phyloP scores from a whole-genome alignment of 1,140 invertebrate species.

The honey bee (Apis mellifera) region DNA sequence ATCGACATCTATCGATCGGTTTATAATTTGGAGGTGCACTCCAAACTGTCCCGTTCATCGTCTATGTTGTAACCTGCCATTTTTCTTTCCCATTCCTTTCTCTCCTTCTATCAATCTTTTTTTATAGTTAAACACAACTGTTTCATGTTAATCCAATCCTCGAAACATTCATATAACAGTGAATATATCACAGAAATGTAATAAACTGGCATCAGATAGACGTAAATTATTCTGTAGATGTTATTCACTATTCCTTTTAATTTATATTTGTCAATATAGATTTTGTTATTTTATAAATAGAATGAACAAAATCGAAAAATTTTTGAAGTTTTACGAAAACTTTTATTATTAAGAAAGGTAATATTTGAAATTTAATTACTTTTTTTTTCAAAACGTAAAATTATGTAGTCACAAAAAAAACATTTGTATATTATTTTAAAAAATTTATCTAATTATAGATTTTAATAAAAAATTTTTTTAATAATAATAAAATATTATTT shows the following conservation, averaged over 20 bases:
- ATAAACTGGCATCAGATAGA: neutral
- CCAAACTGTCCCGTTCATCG: neutral
- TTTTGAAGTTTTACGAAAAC: no score
- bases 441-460: no score
- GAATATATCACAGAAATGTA: neutral
- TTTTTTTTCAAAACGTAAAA: no score
- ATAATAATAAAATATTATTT: no score
- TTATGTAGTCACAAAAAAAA: no score
- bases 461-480: no score
- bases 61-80: neutral
- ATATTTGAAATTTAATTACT: no score
- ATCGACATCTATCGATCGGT: constrained; percentile 9
- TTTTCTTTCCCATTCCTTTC: neutral
- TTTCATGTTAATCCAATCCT: neutral
- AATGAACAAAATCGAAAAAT: no score
- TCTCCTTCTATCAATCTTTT: neutral
- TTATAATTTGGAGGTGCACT: constrained; percentile 24
- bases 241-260: neutral
- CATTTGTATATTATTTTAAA: no score
- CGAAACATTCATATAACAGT: neutral
- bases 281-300: no score
- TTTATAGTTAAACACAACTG: neutral
- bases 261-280: no score
- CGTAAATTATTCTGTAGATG: constrained; percentile 19
- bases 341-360: no score